Evolutionary conservation across 1,140 invertebrate genomes (phyloP).

Genomic region (Temnothorax nylanderi): DNA sequence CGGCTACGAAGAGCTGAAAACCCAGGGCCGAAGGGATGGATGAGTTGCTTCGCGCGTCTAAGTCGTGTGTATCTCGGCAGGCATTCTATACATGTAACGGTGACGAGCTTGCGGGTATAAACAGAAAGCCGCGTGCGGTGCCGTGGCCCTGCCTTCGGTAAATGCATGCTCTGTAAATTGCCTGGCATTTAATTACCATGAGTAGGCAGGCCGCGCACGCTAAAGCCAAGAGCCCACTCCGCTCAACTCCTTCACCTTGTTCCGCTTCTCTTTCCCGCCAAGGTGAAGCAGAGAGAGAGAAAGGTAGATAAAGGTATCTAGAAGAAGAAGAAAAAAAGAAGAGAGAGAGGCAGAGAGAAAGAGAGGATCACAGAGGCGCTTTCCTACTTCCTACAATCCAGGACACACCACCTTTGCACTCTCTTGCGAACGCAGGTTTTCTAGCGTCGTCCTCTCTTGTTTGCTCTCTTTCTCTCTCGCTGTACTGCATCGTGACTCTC

Average conservation of each 20-base stretch:
- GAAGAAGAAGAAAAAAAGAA: neutral
- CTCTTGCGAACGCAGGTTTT: constrained; percentile 19
- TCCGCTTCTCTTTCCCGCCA: constrained; percentile 9
- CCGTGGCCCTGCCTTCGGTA: constrained; percentile 75
- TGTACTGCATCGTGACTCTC: constrained; percentile 44
- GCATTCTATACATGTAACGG: constrained; percentile 52
- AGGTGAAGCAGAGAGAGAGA: neutral
- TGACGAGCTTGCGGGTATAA: constrained; percentile 55
- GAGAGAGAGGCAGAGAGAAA: neutral
- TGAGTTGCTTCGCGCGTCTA: constrained; percentile 70
- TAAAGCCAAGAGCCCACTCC: constrained; percentile 77
- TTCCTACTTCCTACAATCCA: constrained; percentile 5
- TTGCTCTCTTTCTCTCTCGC: neutral
- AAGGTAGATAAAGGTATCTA: neutral
- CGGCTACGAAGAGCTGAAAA: neutral
- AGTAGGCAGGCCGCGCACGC: constrained; percentile 79
- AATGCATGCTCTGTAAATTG: constrained; percentile 81
- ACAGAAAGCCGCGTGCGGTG: constrained; percentile 70
- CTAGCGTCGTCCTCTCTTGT: constrained; percentile 23
- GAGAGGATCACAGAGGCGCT: neutral
- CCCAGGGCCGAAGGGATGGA: constrained; percentile 62
- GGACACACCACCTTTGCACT: constrained; percentile 35
- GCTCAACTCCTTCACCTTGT: constrained; percentile 50
- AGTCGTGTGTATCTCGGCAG: constrained; percentile 72
- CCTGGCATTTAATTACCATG: constrained; percentile 83